Evolutionary conservation across 2,797 vertebrate species (phyloP).

Genomic region (Poeciliopsis paucimaculata): DNA sequence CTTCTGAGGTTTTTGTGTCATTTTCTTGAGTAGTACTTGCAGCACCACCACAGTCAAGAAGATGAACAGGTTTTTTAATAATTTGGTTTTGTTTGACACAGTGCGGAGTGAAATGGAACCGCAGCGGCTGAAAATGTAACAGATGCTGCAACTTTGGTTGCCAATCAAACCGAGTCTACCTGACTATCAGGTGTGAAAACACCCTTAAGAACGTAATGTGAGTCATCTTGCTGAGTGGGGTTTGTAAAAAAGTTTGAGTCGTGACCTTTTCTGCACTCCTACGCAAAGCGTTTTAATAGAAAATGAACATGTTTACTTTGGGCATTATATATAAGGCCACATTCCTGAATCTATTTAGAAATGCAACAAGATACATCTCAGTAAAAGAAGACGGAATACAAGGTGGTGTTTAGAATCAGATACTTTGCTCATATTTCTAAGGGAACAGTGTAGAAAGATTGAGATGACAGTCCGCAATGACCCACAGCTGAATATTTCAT

Average conservation of each 20-base stretch:
- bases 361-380: background rate
- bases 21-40: no score
- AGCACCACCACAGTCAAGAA: no score
- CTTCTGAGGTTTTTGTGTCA: no score
- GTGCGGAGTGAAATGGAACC: no score
- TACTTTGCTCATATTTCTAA: background rate
- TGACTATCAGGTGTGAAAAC: no score
- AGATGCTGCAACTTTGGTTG: no score
- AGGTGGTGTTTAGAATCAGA: background rate
- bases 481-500: conserved; percentile 25
- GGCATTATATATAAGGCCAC: background rate
- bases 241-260: background rate
- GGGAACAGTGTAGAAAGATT: conserved; percentile 4
- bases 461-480: conserved; percentile 4
- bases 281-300: background rate
- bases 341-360: background rate
- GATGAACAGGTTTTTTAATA: no score
- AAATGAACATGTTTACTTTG: background rate
- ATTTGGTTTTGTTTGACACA: no score
- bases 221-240: background rate
- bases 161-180: no score
- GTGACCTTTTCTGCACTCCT: background rate
- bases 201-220: background rate
- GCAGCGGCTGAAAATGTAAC: no score
- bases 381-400: background rate